Percentiles rank a stretch among this genome's conserved stretches.
These are phyloP conservation scores for Poecile montanus DNA, from an alignment of 2,797 vertebrate genomes.

Conservation along the genomic window DNA sequence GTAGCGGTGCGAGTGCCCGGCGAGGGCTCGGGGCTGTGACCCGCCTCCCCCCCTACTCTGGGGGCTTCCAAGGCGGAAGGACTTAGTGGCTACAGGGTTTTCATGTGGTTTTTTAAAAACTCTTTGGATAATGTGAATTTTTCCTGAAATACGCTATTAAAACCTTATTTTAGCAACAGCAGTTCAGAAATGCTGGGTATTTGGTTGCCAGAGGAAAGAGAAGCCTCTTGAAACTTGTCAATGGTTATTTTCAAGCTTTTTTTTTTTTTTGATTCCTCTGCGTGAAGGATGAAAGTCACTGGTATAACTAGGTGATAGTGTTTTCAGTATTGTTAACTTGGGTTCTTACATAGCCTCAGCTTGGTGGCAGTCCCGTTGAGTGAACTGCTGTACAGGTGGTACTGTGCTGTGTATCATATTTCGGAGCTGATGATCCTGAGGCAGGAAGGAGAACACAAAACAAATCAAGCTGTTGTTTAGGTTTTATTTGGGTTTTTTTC, in stretches of 20 bases:
- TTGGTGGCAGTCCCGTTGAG: accelerated
- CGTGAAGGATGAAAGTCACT: background rate
- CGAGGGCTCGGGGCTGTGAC: background rate
- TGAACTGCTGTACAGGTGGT: background rate
- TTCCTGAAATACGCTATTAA: background rate
- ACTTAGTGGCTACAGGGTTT: background rate
- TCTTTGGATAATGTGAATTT: background rate
- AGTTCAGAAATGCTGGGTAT: background rate
- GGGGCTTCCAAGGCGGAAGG: background rate
- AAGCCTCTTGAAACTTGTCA: background rate
- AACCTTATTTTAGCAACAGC: background rate
- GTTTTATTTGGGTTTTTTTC: background rate
- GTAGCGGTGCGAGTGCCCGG: background rate
- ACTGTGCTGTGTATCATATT: accelerated
- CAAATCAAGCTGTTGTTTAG: background rate
- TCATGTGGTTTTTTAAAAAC: accelerated
- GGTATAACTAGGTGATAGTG: background rate
- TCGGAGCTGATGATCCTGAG: background rate
- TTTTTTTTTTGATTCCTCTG: background rate
- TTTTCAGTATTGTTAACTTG: background rate
- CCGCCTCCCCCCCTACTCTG: accelerated
- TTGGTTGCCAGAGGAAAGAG: background rate
- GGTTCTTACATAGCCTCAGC: accelerated
- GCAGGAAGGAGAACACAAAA: background rate
- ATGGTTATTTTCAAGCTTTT: background rate